phyloP scores from a whole-genome alignment of 2,888 invertebrate genomes.

The Cartodere bifasciata region DNA sequence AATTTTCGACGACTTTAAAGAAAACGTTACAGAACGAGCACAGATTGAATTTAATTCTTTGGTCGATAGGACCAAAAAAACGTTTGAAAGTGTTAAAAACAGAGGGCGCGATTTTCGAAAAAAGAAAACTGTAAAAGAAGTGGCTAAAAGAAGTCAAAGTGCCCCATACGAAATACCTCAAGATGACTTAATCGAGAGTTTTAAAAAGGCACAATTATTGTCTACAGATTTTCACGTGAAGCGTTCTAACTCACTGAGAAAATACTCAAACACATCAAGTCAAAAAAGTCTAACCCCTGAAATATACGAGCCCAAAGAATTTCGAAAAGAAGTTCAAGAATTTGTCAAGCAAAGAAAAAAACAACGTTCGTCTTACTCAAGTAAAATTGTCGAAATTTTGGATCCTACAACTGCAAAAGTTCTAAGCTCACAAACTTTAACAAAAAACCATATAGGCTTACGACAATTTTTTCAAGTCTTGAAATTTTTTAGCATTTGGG shows the following conservation, averaged over 20 bases:
- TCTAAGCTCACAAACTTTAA: slow-evolving; percentile 21
- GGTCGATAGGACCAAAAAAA: slow-evolving; percentile 29
- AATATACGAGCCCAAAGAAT: slow-evolving; percentile 19
- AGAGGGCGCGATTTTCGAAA: slow-evolving; percentile 22
- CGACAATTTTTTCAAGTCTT: slow-evolving; percentile 22
- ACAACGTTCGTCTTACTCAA: slow-evolving; percentile 18
- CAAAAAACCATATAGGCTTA: slow-evolving; percentile 20
- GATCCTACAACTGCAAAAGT: slow-evolving; percentile 29
- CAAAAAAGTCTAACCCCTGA: slow-evolving; percentile 18
- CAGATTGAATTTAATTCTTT: slow-evolving; percentile 26
- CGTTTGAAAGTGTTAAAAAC: slow-evolving; percentile 21
- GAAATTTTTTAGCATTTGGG: slow-evolving; percentile 28
- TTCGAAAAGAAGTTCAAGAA: slow-evolving; percentile 28
- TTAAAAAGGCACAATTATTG: slow-evolving; percentile 34
- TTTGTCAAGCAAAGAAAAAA: slow-evolving; percentile 23
- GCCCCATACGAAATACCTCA: slow-evolving; percentile 41
- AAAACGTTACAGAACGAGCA: slow-evolving; percentile 22
- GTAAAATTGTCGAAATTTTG: slow-evolving; percentile 29
- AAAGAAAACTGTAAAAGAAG: slow-evolving; percentile 24
- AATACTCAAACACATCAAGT: slow-evolving; percentile 24
- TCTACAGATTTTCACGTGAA: slow-evolving; percentile 30
- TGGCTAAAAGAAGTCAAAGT: slow-evolving; percentile 43
- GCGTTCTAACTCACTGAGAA: slow-evolving; percentile 24
- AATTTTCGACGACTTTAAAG: slow-evolving; percentile 12
- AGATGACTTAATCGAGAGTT: slow-evolving; percentile 43